Base-by-base conservation (phyloP, 2,888 invertebrate species). In the Trichogramma dendrolimi region DNA sequence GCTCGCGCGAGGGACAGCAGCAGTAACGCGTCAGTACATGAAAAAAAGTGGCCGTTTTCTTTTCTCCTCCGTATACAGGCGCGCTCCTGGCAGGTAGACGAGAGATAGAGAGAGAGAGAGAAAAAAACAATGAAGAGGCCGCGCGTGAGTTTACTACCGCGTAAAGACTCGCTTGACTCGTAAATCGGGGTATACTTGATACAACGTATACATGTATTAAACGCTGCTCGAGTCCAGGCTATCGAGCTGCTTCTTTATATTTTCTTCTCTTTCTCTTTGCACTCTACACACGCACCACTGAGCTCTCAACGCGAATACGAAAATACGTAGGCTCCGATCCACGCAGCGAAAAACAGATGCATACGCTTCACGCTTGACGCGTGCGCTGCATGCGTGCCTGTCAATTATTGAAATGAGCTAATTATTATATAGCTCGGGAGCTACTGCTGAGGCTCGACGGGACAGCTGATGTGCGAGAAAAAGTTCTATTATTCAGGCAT, bases 381-480 rank as follows among this genome's bases (percentile, higher is more conserved):
- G 38, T 49, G 48, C 55, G 53, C 56, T 43, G 64, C 63, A 62
- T 63, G 59, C 67, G 71, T 69, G 72, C 68, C 74, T 76, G 75
- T 78, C 77, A 77, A 78, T 79, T 78, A 79, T 78, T 78, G 75
- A 77, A 79, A 78, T 77, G 74, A 78, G 77, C 77, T 76, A 77
- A 79, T 78, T 77, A 77, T 78, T 73, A 74, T 76, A 38, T 59
- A 61, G 63, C 61, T 58, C 59, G 61, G 57, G 60, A 52, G 53
- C 27, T 27, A 3, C 27, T 27, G 27, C 27, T 3, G 27, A 27
- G 27, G 27, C 27, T 27, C 27, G 27, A 27, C 27, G 27, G 27
- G 27, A 2, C 27, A 27, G 27, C 27, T 27, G 27, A 27, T 27
- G 27, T 27, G 27, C 27, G 27, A 27, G 27, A 27, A 27, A 27